Conservation (phyloP, 2,113 vertebrate species). For the Thamnaconus septentrionalis region DNA sequence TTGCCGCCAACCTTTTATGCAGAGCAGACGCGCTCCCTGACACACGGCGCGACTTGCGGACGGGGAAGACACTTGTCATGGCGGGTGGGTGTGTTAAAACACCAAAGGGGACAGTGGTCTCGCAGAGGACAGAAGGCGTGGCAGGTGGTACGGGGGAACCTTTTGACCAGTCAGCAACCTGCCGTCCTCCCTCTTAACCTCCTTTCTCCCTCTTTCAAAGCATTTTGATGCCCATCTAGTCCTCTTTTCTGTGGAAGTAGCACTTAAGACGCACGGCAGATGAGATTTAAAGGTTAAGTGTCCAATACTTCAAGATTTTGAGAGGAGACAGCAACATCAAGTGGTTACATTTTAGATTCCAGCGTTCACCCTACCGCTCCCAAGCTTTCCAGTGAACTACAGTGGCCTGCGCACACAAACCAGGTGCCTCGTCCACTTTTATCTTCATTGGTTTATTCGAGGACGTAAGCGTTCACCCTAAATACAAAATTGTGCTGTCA, state of each 20-base stretch:
- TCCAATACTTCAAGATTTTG: too few relatives aligned
- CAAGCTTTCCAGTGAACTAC: too few relatives aligned
- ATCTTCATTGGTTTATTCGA: too few relatives aligned
- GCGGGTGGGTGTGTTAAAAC: slow-evolving; percentile 30
- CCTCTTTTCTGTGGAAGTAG: slow-evolving; percentile 7
- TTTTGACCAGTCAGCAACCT: slow-evolving; percentile 60
- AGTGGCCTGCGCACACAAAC: too few relatives aligned
- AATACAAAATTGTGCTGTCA: too few relatives aligned
- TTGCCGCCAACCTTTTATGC: slow-evolving; percentile 77
- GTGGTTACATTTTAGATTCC: too few relatives aligned
- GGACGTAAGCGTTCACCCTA: too few relatives aligned
- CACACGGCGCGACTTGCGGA: slow-evolving; percentile 27
- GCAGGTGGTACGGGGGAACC: slow-evolving; percentile 60
- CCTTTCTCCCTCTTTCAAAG: neutral
- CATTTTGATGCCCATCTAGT: slow-evolving; percentile 8
- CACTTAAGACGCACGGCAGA: neutral
- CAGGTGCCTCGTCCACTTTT: too few relatives aligned
- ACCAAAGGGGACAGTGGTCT: slow-evolving; percentile 32
- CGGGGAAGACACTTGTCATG: slow-evolving; percentile 25
- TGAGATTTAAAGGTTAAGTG: neutral
- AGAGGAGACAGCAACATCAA: too few relatives aligned
- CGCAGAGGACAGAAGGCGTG: slow-evolving; percentile 54
- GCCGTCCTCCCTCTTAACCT: slow-evolving; percentile 22
- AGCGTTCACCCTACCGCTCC: too few relatives aligned
- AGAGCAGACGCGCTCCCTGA: slow-evolving; percentile 69